These are phyloP conservation scores for Aradus depressus DNA, from an alignment of 2,888 invertebrate genomes.

Conservation along the genomic window DNA sequence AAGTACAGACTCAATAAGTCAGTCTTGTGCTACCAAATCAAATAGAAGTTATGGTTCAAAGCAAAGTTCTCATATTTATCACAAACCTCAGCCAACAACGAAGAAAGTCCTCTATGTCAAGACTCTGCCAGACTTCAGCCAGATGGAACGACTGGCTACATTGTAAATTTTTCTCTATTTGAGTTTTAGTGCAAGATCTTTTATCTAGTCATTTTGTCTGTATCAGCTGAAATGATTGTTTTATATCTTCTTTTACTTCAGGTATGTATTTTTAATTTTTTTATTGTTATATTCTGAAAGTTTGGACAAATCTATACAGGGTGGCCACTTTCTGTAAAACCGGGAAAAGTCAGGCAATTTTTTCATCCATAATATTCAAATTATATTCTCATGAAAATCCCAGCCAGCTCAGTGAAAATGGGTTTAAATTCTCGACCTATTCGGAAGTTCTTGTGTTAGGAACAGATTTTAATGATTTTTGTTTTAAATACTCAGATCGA, in stretches of 20 bases:
- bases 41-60: slow-evolving; percentile 15
- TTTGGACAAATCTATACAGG: no score
- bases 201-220: not conserved
- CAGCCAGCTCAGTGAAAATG: no score
- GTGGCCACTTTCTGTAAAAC: no score
- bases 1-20: slow-evolving; percentile 9
- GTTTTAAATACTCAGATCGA: no score
- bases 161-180: slow-evolving; percentile 1
- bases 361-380: no score
- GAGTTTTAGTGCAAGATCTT: not conserved
- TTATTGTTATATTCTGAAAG: not conserved
- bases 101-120: slow-evolving; percentile 15
- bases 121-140: slow-evolving; percentile 16
- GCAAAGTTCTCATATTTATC: slow-evolving; percentile 15
- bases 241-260: not conserved
- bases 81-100: slow-evolving; percentile 5
- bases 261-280: not conserved
- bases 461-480: no score
- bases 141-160: slow-evolving; percentile 19
- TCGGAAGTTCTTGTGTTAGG: no score
- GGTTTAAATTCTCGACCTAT: no score
- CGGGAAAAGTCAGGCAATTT: no score
- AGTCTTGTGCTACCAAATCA: slow-evolving; percentile 15
- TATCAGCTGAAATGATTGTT: not conserved
- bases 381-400: no score